Percentiles rank a stretch among this genome's conserved stretches.
These are phyloP conservation scores for Anhinga anhinga DNA, from an alignment of 2,113 vertebrate genomes.

Conservation along the genomic window DNA sequence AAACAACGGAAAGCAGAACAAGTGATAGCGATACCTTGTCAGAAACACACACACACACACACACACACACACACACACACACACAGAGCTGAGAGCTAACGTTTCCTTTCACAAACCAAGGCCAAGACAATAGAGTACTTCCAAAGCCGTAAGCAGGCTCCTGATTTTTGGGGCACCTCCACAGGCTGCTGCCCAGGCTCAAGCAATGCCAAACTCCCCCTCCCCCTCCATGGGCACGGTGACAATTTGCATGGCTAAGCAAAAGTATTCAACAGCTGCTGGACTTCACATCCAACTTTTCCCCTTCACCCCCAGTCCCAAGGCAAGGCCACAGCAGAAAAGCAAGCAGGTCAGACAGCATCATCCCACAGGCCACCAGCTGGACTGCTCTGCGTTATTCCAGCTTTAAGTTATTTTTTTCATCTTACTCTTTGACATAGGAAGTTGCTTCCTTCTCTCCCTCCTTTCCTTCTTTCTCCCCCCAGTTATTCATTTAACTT, in stretches of 20 bases:
- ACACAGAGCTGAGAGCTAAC: not conserved
- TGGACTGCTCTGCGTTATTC: accelerated
- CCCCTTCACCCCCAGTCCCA: not conserved
- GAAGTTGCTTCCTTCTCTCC: not conserved
- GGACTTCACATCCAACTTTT: not conserved
- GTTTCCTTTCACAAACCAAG: not conserved
- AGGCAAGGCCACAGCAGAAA: not conserved
- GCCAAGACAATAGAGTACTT: not conserved
- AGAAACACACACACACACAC: not conserved
- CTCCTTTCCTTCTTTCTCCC: not conserved
- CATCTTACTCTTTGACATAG: not conserved
- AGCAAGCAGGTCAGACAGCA: not conserved
- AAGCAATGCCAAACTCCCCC: not conserved
- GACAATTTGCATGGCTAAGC: not conserved
- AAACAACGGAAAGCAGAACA: not conserved
- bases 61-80: not conserved
- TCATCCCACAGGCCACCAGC: not conserved
- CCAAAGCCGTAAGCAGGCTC: not conserved
- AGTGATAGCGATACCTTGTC: not conserved
- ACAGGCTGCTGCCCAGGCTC: not conserved
- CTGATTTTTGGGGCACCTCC: not conserved
- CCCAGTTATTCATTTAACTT: not conserved
- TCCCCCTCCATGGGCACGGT: accelerated
- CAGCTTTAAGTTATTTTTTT: not conserved
- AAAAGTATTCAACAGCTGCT: slow-evolving; percentile 5